phyloP scores from a whole-genome alignment of 1,140 invertebrate genomes.

The Pseudomyrmex concolor region DNA sequence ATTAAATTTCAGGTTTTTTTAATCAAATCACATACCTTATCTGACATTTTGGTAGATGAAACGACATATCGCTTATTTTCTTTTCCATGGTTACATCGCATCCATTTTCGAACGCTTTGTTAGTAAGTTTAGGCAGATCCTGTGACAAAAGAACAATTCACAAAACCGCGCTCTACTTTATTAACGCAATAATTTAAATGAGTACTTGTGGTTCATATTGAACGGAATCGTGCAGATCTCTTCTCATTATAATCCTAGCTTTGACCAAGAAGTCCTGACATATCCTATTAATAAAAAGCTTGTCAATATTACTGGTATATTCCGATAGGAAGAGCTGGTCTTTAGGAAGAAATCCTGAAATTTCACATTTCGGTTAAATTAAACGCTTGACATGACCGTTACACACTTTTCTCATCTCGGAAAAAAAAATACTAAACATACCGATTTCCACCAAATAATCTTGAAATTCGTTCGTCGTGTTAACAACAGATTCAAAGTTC shows the following conservation, averaged over 20 bases:
- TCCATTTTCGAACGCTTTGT: constrained; percentile 68
- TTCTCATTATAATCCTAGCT: constrained; percentile 91
- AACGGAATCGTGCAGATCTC: constrained; percentile 92
- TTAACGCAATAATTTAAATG: neutral
- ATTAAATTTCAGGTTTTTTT: too few relatives aligned
- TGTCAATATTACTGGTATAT: constrained; percentile 91
- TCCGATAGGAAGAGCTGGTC: constrained; percentile 83
- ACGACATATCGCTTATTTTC: constrained; percentile 79
- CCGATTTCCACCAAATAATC: constrained; percentile 86
- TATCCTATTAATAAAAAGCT: constrained; percentile 92
- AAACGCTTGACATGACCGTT: neutral
- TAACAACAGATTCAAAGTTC: constrained; percentile 87
- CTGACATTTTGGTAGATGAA: constrained; percentile 87
- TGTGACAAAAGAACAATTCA: constrained; percentile 30
- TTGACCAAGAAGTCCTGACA: constrained; percentile 89
- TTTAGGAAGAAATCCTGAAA: constrained; percentile 84
- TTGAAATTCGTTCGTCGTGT: constrained; percentile 89
- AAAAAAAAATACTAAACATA: constrained; percentile 63
- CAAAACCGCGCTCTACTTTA: neutral
- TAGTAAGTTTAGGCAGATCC: constrained; percentile 79
- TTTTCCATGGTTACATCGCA: constrained; percentile 64
- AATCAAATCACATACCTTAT: constrained; percentile 85
- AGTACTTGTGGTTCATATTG: constrained; percentile 82
- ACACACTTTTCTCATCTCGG: neutral
- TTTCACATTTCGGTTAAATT: neutral